Base-by-base conservation (phyloP, 2,113 vertebrate species). In the Lycocorax pyrrhopterus region DNA sequence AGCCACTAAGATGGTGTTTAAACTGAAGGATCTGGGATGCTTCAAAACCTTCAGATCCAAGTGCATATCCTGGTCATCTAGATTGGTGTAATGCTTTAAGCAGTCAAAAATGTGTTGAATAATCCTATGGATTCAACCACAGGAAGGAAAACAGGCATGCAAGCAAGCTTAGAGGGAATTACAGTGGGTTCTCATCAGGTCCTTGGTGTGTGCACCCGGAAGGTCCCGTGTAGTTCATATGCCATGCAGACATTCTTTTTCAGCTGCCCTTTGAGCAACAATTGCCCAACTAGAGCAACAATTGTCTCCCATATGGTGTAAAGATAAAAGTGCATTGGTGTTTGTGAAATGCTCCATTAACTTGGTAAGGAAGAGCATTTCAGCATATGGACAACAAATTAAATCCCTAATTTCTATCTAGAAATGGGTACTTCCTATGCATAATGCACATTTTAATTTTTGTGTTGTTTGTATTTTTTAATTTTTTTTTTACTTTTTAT, bases 211-310 rank as follows among this genome's bases (percentile, higher is more conserved):
- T 68, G 37, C 20, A 79, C 17, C 16, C 6, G 3, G 56, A 74
- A 62, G n/a, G 39, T 59, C 62, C 29, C 0, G 0, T 8, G 25
- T 37, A 33, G 41, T 47, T 67, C 49, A 32, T 11, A 26, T 4
- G 20, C 25, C 51, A 53, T 20, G 27, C 12, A 37, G n/a, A 59
- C 0, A 0, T 15, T n/a, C 58, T 66, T 78, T 49, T 77, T 39
- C 30, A 41, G 8, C 37, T 85, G 12, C 41, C 26, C 41, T 68
- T 53, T 2, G 26, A 86, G 17, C 26, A 87, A 63, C 25, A 71
- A 33, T 47, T 33, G 16, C 44, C 37, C 22, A 52, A 69, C 14
- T 37, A 52, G 27, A 77, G 7, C 14, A 84, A 60, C 9, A 60
- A 39, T 41, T 26, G 11, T 62, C 60, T 91, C 56, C 15, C 23